phyloP scores from a whole-genome alignment of 2,797 vertebrate species.

The Myotis myotis region DNA sequence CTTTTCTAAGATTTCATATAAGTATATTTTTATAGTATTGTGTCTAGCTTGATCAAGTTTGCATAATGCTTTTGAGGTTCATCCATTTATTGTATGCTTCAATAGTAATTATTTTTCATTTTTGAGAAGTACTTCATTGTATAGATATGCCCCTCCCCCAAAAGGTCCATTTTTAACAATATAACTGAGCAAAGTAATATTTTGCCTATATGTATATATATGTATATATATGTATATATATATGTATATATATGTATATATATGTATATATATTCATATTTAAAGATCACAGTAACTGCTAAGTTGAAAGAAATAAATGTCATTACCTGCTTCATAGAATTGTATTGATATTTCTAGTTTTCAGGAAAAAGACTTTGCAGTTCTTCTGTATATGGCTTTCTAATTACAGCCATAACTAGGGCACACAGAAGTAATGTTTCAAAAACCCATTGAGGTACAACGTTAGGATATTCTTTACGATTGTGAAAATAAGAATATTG shows the following conservation, averaged over 20 bases:
- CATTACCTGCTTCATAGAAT: background rate
- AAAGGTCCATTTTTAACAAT: background rate
- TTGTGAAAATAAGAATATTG: background rate
- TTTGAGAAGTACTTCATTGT: background rate
- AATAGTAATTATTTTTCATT: background rate
- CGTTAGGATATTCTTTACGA: background rate
- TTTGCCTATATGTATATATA: background rate
- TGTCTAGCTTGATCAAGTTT: background rate
- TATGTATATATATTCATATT: background rate
- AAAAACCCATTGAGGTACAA: background rate
- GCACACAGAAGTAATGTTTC: background rate
- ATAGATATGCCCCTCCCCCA: no score
- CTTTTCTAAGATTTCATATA: no score
- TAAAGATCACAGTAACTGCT: background rate
- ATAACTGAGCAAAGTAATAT: background rate
- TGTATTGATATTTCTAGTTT: background rate
- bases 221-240: no score
- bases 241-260: no score
- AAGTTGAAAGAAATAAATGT: background rate
- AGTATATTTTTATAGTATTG: background rate
- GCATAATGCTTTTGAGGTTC: background rate
- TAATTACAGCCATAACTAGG: background rate
- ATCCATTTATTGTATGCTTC: background rate
- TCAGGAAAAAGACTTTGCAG: background rate
- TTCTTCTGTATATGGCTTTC: background rate